Percentiles rank a stretch among this genome's conserved stretches.
These are phyloP conservation scores for Metalampra italica DNA, from an alignment of 2,888 invertebrate species.

Conservation along the genomic window DNA sequence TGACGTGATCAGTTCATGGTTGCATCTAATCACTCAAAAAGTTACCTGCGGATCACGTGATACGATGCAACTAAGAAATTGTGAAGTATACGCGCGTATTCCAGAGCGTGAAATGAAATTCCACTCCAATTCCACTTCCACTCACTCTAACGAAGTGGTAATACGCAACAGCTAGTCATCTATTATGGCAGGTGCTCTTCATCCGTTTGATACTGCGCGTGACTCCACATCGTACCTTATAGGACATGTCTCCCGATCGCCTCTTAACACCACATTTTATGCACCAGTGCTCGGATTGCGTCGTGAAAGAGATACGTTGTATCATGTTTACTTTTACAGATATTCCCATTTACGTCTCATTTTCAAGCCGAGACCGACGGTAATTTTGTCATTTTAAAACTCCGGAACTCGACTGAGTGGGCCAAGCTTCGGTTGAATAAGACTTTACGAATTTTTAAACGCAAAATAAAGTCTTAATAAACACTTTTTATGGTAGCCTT, in stretches of 20 bases:
- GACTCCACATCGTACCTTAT: neutral
- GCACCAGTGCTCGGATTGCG: constrained; percentile 57
- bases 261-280: constrained; percentile 62
- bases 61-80: too few relatives aligned
- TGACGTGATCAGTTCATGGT: too few relatives aligned
- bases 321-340: constrained; percentile 50
- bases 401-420: constrained; percentile 53
- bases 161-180: constrained; percentile 19
- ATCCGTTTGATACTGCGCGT: neutral
- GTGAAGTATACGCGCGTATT: too few relatives aligned
- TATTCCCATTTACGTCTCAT: constrained; percentile 69
- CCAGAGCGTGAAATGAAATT: too few relatives aligned
- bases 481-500: constrained; percentile 67
- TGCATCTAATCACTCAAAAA: too few relatives aligned
- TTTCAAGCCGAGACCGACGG: constrained; percentile 47
- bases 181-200: constrained; percentile 35
- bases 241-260: constrained; percentile 4
- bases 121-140: too few relatives aligned
- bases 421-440: constrained; percentile 55
- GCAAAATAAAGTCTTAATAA: constrained; percentile 72
- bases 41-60: too few relatives aligned
- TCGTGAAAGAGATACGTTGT: constrained; percentile 54
- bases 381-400: constrained; percentile 72
- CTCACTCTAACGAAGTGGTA: neutral
- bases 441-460: constrained; percentile 73